phyloP scores from a whole-genome alignment of 2,888 invertebrate species.

The Plemyria rubiginata region DNA sequence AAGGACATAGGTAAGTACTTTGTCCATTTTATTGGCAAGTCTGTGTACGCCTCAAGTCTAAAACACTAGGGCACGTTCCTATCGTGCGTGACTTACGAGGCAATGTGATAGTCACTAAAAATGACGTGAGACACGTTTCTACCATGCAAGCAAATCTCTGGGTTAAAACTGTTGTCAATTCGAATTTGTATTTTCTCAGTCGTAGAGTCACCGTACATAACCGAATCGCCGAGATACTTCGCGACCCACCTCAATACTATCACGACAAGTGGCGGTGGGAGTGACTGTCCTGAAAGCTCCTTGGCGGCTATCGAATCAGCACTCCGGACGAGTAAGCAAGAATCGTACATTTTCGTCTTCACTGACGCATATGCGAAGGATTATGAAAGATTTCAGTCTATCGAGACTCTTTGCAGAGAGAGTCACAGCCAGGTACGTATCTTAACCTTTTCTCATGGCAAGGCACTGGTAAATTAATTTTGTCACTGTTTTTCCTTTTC shows the following conservation, averaged over 20 bases:
- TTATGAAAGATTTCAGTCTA: conserved; percentile 36
- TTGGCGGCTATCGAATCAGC: conserved; percentile 62
- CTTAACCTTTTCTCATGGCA: no score
- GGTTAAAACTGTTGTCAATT: no score
- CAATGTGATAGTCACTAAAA: no score
- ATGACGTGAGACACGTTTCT: no score
- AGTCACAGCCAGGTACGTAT: conserved; percentile 50
- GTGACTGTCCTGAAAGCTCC: conserved; percentile 63
- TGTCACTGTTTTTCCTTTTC: no score
- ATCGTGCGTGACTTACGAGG: no score
- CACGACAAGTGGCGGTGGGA: conserved; percentile 49
- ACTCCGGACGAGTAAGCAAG: conserved; percentile 51
- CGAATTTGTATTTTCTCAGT: conserved; percentile 42
- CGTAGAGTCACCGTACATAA: conserved; percentile 40
- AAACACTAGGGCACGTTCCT: no score
- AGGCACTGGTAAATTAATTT: no score
- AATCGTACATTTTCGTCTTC: conserved; percentile 40
- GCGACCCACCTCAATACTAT: conserved; percentile 43
- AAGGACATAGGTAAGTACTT: conserved; percentile 48
- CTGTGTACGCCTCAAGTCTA: no score
- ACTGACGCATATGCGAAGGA: conserved; percentile 67
- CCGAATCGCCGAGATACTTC: conserved; percentile 36
- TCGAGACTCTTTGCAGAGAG: conserved; percentile 48
- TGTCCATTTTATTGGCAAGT: not conserved
- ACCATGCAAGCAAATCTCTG: no score